Conservation (phyloP, 2,888 invertebrate species). For the Tipula confusa region DNA sequence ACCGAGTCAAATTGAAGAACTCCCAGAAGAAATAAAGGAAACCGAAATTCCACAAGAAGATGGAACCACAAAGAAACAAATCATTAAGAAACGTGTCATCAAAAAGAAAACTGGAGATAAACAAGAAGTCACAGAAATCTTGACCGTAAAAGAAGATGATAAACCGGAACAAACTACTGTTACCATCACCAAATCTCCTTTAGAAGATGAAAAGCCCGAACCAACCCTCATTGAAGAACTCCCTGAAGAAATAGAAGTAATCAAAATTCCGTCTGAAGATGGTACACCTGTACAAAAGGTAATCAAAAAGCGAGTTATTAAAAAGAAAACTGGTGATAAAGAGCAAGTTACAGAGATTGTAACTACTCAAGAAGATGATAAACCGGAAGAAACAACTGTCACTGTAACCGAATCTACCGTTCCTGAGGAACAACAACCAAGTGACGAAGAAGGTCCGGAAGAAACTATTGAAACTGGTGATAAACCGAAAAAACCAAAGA, state of each 20-base stretch:
- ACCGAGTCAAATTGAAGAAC: constrained; percentile 40
- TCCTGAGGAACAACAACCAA: constrained; percentile 37
- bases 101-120: constrained; percentile 45
- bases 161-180: constrained; percentile 42
- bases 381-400: constrained; percentile 43
- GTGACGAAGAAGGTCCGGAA: constrained; percentile 7
- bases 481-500: constrained; percentile 33
- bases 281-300: constrained; percentile 42
- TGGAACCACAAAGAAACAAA: constrained; percentile 41
- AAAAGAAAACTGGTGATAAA: constrained; percentile 44
- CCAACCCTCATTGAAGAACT: constrained; percentile 37
- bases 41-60: constrained; percentile 39
- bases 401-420: constrained; percentile 36
- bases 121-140: constrained; percentile 47
- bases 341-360: constrained; percentile 46
- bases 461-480: constrained; percentile 13
- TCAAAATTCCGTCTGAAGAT: constrained; percentile 43
- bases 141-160: constrained; percentile 47
- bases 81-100: constrained; percentile 43
- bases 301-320: constrained; percentile 44
- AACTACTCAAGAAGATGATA: constrained; percentile 44
- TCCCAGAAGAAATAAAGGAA: constrained; percentile 40
- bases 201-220: constrained; percentile 38
- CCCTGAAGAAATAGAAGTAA: constrained; percentile 37
- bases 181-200: constrained; percentile 40